phyloP scores from a whole-genome alignment of 2,888 invertebrate species.

The Abrostola triplasia region DNA sequence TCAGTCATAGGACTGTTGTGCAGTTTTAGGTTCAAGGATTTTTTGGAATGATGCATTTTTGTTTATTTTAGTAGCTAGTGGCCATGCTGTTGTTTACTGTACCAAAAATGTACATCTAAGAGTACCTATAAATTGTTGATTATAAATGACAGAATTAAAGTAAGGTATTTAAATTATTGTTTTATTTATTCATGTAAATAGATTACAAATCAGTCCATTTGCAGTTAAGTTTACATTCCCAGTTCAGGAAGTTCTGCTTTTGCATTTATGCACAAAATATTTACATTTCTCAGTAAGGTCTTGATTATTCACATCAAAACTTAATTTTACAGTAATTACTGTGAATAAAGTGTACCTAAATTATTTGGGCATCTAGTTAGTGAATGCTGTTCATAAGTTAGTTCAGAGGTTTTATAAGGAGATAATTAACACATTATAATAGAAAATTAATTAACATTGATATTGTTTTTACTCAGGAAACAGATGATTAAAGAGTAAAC shows the following conservation, averaged over 20 bases:
- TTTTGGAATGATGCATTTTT: constrained; percentile 41
- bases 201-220: constrained; percentile 48
- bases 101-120: constrained; percentile 41
- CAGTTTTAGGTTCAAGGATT: constrained; percentile 48
- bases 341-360: constrained; percentile 1
- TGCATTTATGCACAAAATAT: not conserved
- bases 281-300: constrained; percentile 9
- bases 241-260: not conserved
- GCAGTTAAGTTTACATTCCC: constrained; percentile 8
- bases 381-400: not conserved
- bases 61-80: constrained; percentile 42
- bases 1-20: constrained; percentile 42
- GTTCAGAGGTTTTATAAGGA: too few species aligned
- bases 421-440: too few species aligned
- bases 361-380: constrained; percentile 26
- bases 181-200: constrained; percentile 47
- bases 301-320: constrained; percentile 1
- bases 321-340: constrained; percentile 14
- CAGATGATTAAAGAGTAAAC: not conserved
- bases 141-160: constrained; percentile 37
- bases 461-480: too few species aligned
- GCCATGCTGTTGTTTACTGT: constrained; percentile 31
- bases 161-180: constrained; percentile 34
- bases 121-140: constrained; percentile 44
- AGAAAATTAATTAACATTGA: too few species aligned